These are phyloP conservation scores for Solenodon paradoxus DNA, from an alignment of 2,113 vertebrate species.

Conservation along the genomic window DNA sequence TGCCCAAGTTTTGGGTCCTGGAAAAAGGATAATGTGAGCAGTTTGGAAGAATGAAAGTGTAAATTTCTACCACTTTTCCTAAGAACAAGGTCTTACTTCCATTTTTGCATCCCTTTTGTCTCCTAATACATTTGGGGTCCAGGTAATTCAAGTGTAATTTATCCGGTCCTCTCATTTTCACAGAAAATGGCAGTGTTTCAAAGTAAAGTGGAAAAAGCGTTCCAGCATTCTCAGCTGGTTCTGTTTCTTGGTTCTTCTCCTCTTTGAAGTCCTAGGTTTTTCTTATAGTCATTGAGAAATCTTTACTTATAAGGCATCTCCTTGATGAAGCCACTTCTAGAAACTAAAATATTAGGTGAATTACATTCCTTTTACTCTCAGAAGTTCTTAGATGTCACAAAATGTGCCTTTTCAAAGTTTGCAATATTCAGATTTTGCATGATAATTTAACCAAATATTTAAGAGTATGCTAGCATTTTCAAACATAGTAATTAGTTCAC, in stretches of 20 bases:
- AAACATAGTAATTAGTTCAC: slow-evolving; percentile 8
- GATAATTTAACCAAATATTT: background rate
- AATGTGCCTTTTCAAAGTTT: background rate
- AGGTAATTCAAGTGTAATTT: too few relatives aligned
- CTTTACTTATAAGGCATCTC: background rate
- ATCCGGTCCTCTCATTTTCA: too few relatives aligned
- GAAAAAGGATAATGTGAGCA: background rate
- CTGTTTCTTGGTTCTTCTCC: background rate
- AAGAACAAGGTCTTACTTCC: background rate
- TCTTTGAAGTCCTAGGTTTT: background rate
- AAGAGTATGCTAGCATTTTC: slow-evolving; percentile 24
- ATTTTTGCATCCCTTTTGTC: background rate
- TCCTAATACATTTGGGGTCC: background rate
- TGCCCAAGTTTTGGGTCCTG: background rate
- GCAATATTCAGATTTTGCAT: background rate
- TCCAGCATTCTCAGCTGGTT: background rate
- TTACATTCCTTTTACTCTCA: background rate
- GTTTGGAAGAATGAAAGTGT: background rate
- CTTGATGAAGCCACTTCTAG: background rate
- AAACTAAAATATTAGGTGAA: background rate
- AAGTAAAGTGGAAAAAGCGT: background rate
- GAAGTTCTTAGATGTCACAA: background rate
- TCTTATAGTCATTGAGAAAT: background rate
- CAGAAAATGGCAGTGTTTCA: background rate
- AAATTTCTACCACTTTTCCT: background rate